Conservation (phyloP, 2,113 vertebrate genomes). For the Gallinago undulata region DNA sequence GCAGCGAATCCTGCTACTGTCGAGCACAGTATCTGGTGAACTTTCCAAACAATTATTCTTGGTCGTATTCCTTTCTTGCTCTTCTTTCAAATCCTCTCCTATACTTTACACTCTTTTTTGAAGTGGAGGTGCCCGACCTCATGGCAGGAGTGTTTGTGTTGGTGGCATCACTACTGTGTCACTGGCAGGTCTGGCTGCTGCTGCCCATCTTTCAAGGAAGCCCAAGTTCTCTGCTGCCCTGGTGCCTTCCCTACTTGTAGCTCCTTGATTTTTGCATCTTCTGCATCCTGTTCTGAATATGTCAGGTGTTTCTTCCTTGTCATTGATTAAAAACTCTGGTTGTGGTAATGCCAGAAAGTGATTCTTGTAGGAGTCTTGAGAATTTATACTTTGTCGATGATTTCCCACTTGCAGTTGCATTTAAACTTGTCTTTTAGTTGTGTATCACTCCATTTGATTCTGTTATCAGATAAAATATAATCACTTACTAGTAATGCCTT, state of each 20-base stretch:
- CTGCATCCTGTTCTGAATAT: not conserved
- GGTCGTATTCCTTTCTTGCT: not conserved
- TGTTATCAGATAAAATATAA: not conserved
- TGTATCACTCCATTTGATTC: not conserved
- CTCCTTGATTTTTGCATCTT: not conserved
- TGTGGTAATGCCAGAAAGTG: not conserved
- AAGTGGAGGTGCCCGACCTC: not conserved
- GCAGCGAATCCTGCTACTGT: not conserved
- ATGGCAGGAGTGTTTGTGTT: not conserved
- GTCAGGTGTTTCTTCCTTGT: not conserved
- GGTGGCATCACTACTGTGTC: not conserved
- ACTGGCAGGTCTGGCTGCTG: not conserved
- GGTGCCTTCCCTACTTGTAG: rapidly evolving
- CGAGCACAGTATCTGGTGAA: rapidly evolving
- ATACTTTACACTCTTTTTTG: rapidly evolving
- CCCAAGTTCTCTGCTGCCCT: not conserved
- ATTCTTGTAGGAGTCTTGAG: not conserved
- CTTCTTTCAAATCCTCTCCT: not conserved
- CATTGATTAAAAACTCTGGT: not conserved
- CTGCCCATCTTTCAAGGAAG: not conserved
- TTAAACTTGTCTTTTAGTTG: not conserved
- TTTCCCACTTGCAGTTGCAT: not conserved
- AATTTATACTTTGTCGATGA: not conserved
- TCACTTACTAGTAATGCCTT: not conserved
- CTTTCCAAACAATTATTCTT: not conserved